Conservation (phyloP, 2,113 vertebrate genomes). For the Trichechus manatus region DNA sequence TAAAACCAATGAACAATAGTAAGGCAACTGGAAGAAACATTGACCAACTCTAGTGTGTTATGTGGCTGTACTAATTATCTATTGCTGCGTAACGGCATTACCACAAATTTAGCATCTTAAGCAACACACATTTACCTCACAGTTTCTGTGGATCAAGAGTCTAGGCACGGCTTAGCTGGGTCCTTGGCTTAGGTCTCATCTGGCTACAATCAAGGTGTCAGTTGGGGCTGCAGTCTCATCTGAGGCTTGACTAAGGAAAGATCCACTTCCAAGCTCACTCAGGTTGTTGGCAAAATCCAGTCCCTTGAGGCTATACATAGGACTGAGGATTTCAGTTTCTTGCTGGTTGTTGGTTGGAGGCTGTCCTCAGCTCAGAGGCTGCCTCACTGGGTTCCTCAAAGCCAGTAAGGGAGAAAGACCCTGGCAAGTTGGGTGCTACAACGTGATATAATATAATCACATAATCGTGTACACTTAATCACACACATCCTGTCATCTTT, state of each 20-base stretch:
- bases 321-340: too few relatives aligned
- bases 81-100: background rate
- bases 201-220: background rate
- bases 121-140: background rate
- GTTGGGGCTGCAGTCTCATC: background rate
- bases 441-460: background rate
- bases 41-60: background rate
- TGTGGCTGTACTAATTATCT: background rate
- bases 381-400: too few relatives aligned
- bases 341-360: background rate
- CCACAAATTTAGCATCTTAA: constrained; percentile 38
- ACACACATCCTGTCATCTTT: background rate
- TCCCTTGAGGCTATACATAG: too few relatives aligned
- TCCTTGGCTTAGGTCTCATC: background rate
- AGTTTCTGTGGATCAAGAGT: background rate
- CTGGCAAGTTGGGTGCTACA: background rate
- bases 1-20: background rate
- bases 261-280: too few relatives aligned
- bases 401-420: too few relatives aligned
- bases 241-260: background rate
- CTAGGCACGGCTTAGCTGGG: background rate
- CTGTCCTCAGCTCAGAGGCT: too few relatives aligned
- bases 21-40: constrained; percentile 6
- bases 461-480: background rate
- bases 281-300: too few relatives aligned